Percentiles rank a stretch among this genome's conserved stretches.
Conservation (phyloP, 2,113 vertebrate species). For the Menidia beryllina region DNA sequence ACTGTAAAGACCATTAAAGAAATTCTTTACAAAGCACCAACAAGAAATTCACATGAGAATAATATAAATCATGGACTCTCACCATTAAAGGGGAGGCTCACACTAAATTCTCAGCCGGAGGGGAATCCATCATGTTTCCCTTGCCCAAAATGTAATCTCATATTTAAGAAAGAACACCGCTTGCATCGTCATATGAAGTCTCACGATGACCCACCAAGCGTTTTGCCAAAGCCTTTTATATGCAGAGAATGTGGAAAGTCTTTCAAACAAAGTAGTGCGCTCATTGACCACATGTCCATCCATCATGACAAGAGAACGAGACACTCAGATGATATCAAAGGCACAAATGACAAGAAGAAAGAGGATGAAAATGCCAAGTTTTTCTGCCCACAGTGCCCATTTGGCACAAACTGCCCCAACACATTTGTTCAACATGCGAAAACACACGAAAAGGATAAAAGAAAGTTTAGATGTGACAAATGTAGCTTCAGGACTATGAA, state of each 20-base stretch:
- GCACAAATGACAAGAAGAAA: slow-evolving; percentile 87
- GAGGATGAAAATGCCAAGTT: slow-evolving; percentile 86
- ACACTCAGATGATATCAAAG: slow-evolving; percentile 88
- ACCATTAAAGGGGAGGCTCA: slow-evolving; percentile 82
- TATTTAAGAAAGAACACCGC: slow-evolving; percentile 92
- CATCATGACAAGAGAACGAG: slow-evolving; percentile 89
- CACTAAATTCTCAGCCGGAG: slow-evolving; percentile 87
- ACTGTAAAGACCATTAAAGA: slow-evolving; percentile 90
- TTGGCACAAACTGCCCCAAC: slow-evolving; percentile 93
- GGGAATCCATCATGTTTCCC: slow-evolving; percentile 87
- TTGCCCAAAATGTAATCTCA: slow-evolving; percentile 93
- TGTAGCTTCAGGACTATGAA: slow-evolving; percentile 91
- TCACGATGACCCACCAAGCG: slow-evolving; percentile 87
- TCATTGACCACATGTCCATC: slow-evolving; percentile 92
- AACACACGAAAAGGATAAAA: slow-evolving; percentile 93
- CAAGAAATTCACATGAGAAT: slow-evolving; percentile 86
- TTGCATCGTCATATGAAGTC: slow-evolving; percentile 94
- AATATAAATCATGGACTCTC: slow-evolving; percentile 86
- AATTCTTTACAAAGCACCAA: slow-evolving; percentile 85
- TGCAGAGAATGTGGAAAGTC: slow-evolving; percentile 92
- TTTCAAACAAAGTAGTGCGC: slow-evolving; percentile 88
- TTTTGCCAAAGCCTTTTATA: slow-evolving; percentile 89
- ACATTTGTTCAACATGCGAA: slow-evolving; percentile 94
- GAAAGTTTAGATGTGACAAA: slow-evolving; percentile 91
- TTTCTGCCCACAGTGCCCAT: slow-evolving; percentile 94